phyloP scores from a whole-genome alignment of 2,888 invertebrate species.

The Galerucella calmariensis region DNA sequence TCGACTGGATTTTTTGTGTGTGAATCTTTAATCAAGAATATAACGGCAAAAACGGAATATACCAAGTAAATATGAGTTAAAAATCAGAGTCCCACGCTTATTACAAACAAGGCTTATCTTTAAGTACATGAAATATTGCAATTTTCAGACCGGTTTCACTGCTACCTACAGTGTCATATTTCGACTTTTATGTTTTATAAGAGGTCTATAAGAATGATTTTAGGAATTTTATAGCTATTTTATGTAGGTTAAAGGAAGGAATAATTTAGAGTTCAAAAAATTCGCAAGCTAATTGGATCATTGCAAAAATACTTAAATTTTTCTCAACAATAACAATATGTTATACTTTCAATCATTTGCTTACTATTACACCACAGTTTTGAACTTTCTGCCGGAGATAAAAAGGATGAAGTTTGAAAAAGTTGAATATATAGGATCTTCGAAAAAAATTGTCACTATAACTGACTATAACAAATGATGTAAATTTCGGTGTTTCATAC shows the following conservation, averaged over 20 bases:
- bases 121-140: constrained; percentile 60
- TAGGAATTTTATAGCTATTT: constrained; percentile 43
- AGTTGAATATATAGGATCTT: too few relatives aligned
- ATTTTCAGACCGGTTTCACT: constrained; percentile 61
- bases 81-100: constrained; percentile 56
- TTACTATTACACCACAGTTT: too few relatives aligned
- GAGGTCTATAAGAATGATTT: constrained; percentile 51
- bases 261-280: constrained; percentile 27
- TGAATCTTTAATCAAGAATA: constrained; percentile 47
- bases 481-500: too few relatives aligned
- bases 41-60: constrained; percentile 44
- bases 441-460: too few relatives aligned
- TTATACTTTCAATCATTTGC: too few relatives aligned
- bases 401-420: too few relatives aligned
- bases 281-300: neutral
- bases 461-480: too few relatives aligned
- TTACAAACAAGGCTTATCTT: constrained; percentile 59
- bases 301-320: neutral
- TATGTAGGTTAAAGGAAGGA: constrained; percentile 49
- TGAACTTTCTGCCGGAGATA: too few relatives aligned
- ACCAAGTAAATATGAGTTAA: constrained; percentile 43
- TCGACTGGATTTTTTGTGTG: constrained; percentile 31
- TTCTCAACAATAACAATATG: too few relatives aligned
- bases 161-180: constrained; percentile 53
- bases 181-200: constrained; percentile 38